Evolutionary conservation across 1,140 invertebrate species (phyloP), one percentile per base, ranked within the genome.

Genomic region (Conus betulinus): DNA sequence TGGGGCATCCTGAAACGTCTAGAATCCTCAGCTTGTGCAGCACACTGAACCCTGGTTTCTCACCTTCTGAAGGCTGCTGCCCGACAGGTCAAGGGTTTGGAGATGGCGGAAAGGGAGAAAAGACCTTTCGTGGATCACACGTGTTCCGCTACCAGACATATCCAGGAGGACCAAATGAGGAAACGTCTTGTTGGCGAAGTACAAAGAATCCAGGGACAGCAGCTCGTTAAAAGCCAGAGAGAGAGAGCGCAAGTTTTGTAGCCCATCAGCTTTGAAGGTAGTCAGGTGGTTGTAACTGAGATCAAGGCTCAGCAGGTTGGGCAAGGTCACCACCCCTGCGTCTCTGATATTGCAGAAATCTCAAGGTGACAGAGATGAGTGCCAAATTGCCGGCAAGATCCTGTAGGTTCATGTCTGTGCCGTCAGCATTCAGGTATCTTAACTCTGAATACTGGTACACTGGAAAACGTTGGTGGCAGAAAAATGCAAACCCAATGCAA

Each of bases 211-310:
- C 23, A 90, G 20, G 90, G 85, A 39, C 5, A 51, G 67, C 17
- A 92, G 82, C 17, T 67, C 8, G 57, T 91, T 90, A 7, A 76
- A 55, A 39, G 85, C 51, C 4, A 90, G 27, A 84, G 89, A 85
- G 7, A 91, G 78, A 81, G 51, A 60, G n/a, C 39, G 27, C 7
- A 90, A 57, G 25, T 60, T 53, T 5, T 27, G 51, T 0, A 90
- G 23, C 23, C 81, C 52, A 17, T 3, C 15, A 13, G 53, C 17
- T 5, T 53, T 8, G 23, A 83, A 52, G 17, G 20, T 60, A 74
- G 67, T 10, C 23, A 74, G 25, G 51, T 63, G 15, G 63, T 85
- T 60, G 23, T 55, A 10, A 25, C 81, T 83, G 4, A 83, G 81
- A 25, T 83, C 81, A 13, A 83, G 20, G 53, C 17, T 83, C 39